Evolutionary conservation across 2,888 invertebrate genomes (phyloP), one percentile per base, ranked within the genome.

Genomic region (Himalopsyche kuldschensis): DNA sequence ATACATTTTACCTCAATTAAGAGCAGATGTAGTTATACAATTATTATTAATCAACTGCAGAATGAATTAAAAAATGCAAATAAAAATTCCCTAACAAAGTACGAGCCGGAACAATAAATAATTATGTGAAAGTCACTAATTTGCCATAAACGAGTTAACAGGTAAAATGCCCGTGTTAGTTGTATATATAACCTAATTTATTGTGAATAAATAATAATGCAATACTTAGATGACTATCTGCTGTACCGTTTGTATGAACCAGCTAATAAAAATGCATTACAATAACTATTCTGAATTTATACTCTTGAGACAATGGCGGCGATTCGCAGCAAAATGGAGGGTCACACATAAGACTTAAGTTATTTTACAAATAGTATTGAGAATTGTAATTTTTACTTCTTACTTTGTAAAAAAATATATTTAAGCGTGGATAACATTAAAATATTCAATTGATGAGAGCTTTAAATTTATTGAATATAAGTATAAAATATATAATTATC

Each of bases 141-240:
- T 85, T 78, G 79, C 85, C 79, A 82, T 83, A 83, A 85, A 84
- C 83, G 75, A 82, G 78, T 55, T 78, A 81, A 79, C 69, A 24
- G 69, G 80, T 46, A 17, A 76, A 47, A 69, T n/a, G 11, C 4
- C 30, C 27, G 27, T 20, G 20, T 24, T 69, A 69, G 24, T 69
- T 30, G 24, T 69, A 76, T 82, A 80, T 77, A 46, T 81, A 81
- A 83, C 87, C 87, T 87, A 88, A 88, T 88, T 88, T 87, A 88
- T 88, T 87, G 88, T 88, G 88, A 88, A 88, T 88, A 88, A 89
- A 88, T 88, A 89, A 89, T 88, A 27, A 88, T 88, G 88, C 88
- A 88, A 88, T 88, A 88, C 88, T 87, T 85, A 86, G 86, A 87
- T 86, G 83, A 82, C 84, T 85, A 85, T 82, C 85, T 80, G 75